Evolutionary conservation across 2,888 invertebrate species (phyloP).

Genomic region (Cataglyphis livida): DNA sequence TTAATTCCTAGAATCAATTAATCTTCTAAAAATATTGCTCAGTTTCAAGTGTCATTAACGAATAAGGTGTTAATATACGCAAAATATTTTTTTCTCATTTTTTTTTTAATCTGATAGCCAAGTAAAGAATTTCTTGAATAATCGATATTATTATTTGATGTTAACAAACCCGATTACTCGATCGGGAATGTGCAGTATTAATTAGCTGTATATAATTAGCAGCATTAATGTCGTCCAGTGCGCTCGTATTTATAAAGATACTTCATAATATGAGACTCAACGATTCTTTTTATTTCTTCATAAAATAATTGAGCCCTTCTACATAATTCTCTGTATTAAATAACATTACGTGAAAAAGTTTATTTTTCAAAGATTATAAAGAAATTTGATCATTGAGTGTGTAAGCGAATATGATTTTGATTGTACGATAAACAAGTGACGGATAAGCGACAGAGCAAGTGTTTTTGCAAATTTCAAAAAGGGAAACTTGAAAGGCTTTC

Average conservation of each 20-base stretch:
- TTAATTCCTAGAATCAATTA: background rate
- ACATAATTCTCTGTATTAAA: background rate
- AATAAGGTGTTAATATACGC: constrained; percentile 4
- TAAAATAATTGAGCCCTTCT: background rate
- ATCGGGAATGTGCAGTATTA: background rate
- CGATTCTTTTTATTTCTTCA: background rate
- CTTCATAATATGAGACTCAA: background rate
- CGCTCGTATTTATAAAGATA: background rate
- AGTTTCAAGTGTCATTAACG: background rate
- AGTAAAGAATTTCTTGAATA: background rate
- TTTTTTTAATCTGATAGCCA: background rate
- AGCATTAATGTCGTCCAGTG: background rate
- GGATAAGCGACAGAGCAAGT: background rate
- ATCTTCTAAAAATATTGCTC: background rate
- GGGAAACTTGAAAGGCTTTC: constrained; percentile 25
- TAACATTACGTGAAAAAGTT: background rate
- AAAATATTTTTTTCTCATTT: background rate
- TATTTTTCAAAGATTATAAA: background rate
- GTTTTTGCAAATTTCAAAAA: background rate
- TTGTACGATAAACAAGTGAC: constrained; percentile 8
- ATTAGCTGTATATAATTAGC: background rate
- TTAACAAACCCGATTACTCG: background rate
- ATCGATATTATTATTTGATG: background rate
- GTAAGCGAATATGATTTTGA: background rate
- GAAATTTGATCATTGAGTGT: background rate